Conservation (phyloP, 2,888 invertebrate species). For the Polia nebulosa region DNA sequence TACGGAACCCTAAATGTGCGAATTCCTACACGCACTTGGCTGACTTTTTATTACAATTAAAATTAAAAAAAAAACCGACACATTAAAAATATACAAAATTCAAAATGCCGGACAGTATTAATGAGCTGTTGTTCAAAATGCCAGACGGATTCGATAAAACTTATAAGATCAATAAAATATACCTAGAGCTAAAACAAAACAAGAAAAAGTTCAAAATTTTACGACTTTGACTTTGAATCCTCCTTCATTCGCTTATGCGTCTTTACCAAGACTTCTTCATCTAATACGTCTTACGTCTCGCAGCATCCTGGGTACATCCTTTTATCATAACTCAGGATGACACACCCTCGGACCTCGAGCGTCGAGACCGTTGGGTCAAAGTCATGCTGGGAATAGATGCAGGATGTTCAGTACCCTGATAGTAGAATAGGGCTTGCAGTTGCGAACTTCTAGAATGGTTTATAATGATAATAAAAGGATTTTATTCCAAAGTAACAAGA, state of each 20-base stretch:
- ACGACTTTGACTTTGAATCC: conserved; percentile 7
- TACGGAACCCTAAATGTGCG: too few relatives aligned
- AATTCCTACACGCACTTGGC: too few relatives aligned
- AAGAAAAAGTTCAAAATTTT: not conserved
- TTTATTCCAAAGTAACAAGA: too few relatives aligned
- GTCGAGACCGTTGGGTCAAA: conserved; percentile 53
- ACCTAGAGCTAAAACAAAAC: not conserved
- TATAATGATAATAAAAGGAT: too few relatives aligned
- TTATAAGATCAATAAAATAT: too few relatives aligned
- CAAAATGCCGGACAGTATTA: too few relatives aligned
- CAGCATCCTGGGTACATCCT: conserved; percentile 42
- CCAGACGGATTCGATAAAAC: too few relatives aligned
- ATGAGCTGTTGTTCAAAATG: not conserved
- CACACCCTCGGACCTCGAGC: conserved; percentile 64
- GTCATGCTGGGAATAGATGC: conserved; percentile 56
- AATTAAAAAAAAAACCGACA: too few relatives aligned
- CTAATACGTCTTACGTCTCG: conserved; percentile 26
- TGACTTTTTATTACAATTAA: too few relatives aligned
- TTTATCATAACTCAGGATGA: conserved; percentile 55
- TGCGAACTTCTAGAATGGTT: not conserved
- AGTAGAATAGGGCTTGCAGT: conserved; percentile 41
- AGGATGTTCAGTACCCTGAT: conserved; percentile 44
- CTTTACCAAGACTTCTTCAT: conserved; percentile 11
- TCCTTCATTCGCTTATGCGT: conserved; percentile 3
- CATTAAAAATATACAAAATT: too few relatives aligned